phyloP scores from a whole-genome alignment of 2,113 vertebrate species.

The Eudyptes chrysolophus region DNA sequence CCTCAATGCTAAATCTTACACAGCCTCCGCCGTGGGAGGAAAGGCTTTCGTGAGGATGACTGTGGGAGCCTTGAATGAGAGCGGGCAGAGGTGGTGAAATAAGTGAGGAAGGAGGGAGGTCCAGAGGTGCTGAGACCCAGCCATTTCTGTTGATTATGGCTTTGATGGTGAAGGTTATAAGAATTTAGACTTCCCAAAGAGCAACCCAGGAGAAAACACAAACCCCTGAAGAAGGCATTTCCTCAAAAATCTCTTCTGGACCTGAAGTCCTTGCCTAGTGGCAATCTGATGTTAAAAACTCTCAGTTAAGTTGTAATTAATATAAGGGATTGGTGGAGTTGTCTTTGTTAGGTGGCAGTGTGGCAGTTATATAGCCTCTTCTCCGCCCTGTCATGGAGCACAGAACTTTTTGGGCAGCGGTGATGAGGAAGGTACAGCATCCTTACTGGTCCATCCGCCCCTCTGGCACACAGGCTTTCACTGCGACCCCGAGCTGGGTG shows the following conservation, averaged over 20 bases:
- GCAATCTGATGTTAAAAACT: no score
- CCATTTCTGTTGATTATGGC: not conserved
- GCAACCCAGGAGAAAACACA: not conserved
- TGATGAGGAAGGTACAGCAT: no score
- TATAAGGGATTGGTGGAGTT: not conserved
- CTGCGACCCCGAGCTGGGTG: not conserved
- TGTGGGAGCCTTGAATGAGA: not conserved
- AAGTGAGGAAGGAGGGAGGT: not conserved
- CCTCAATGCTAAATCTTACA: no score
- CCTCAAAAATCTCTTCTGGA: no score
- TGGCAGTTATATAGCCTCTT: not conserved
- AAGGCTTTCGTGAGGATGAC: not conserved
- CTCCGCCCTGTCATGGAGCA: fast-evolving
- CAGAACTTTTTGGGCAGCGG: not conserved
- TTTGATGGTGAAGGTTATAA: not conserved
- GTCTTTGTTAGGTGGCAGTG: not conserved
- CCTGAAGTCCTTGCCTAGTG: not conserved
- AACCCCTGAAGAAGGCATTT: not conserved
- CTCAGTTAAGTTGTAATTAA: not conserved
- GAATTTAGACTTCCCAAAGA: not conserved
- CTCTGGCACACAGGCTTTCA: not conserved
- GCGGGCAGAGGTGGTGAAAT: not conserved
- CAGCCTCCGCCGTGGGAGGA: not conserved
- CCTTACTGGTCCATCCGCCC: fast-evolving
- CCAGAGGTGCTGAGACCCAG: not conserved